phyloP scores from a whole-genome alignment of 2,888 invertebrate species.

The Mythimna vitellina region DNA sequence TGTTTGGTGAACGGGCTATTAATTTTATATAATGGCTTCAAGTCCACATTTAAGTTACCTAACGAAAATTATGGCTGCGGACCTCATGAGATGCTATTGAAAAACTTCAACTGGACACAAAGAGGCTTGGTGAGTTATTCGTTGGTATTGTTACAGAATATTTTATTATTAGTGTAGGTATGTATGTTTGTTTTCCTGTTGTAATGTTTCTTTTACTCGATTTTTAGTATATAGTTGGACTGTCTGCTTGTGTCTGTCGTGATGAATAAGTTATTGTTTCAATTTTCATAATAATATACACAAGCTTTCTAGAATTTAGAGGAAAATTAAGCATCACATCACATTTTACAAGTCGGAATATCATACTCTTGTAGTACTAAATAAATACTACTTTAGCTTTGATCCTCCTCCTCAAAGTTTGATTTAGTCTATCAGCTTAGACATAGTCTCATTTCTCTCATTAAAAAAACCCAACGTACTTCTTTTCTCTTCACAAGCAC shows the following conservation, averaged over 20 bases:
- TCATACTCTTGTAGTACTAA: not conserved
- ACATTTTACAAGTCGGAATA: not conserved
- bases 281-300: not conserved
- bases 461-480: not conserved
- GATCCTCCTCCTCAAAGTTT: not conserved
- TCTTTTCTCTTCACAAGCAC: not conserved
- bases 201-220: conserved; percentile 42
- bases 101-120: conserved; percentile 75
- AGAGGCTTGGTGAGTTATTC: conserved; percentile 73
- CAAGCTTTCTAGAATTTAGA: not conserved
- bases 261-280: conserved; percentile 3
- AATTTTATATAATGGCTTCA: conserved; percentile 86
- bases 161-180: conserved; percentile 47
- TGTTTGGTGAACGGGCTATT: conserved; percentile 87
- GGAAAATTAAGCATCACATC: not conserved
- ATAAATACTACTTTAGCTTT: not conserved
- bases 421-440: not conserved
- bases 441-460: not conserved
- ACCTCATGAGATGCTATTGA: conserved; percentile 79
- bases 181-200: conserved; percentile 52
- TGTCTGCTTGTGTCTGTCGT: not conserved
- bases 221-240: conserved; percentile 25
- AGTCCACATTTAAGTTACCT: conserved; percentile 83
- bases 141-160: conserved; percentile 65
- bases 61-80: conserved; percentile 82